These are phyloP conservation scores for Sarcoramphus papa DNA, from an alignment of 2,797 vertebrate genomes.

Conservation along the genomic window DNA sequence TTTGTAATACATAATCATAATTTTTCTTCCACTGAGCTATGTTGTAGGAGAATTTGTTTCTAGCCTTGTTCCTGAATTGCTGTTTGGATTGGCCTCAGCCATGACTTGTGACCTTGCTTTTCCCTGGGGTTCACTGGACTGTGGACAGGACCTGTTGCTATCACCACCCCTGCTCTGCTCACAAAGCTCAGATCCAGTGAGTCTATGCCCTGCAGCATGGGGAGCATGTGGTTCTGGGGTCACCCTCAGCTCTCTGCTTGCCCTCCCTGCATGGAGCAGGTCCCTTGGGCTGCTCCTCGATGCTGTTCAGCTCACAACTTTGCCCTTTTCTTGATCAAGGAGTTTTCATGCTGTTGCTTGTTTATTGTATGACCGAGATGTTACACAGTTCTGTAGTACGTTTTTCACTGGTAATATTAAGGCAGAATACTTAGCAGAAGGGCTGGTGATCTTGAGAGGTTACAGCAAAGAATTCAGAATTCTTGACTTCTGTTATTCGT, in stretches of 20 bases:
- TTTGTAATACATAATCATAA: neutral
- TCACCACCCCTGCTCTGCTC: neutral
- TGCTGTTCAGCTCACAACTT: neutral
- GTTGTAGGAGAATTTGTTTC: neutral
- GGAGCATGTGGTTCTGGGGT: accelerated
- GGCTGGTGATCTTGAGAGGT: neutral
- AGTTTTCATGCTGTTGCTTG: neutral
- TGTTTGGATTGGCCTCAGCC: neutral
- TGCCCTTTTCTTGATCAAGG: neutral
- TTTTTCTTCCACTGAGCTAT: neutral
- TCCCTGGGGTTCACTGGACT: neutral
- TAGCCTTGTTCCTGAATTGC: neutral
- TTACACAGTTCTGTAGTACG: neutral
- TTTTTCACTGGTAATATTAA: neutral
- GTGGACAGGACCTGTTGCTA: neutral
- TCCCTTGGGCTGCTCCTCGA: neutral
- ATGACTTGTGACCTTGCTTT: neutral
- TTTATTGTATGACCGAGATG: neutral
- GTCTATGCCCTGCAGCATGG: neutral
- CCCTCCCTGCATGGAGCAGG: neutral
- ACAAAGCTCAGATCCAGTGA: neutral
- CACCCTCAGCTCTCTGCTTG: neutral
- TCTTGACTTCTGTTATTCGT: neutral
- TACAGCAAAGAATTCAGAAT: neutral
- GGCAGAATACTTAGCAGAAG: neutral